Conservation (phyloP, 92 coral and sea anemone genomes). For the Porites rus region DNA sequence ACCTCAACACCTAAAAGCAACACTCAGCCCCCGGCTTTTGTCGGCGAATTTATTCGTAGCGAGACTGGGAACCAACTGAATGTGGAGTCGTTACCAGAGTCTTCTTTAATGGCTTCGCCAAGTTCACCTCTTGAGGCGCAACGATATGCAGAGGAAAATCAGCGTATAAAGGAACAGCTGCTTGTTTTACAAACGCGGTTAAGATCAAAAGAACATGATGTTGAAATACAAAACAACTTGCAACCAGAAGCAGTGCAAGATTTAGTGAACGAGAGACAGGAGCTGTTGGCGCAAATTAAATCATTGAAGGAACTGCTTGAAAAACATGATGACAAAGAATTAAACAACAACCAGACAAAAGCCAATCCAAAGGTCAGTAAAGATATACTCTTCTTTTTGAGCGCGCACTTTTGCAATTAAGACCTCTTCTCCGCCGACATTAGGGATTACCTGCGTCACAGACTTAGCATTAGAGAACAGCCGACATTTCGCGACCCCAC, state of each 20-base stretch:
- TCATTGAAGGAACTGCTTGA: constrained; percentile 35
- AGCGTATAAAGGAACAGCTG: constrained; percentile 48
- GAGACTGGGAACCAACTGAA: constrained; percentile 28
- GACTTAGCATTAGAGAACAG: no score
- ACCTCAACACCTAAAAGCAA: constrained; percentile 23
- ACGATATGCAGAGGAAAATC: constrained; percentile 42
- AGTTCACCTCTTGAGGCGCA: constrained; percentile 6
- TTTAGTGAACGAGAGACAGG: constrained; percentile 35
- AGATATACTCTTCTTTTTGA: no score
- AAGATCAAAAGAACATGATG: constrained; percentile 44
- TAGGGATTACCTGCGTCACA: no score
- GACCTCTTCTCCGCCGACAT: no score
- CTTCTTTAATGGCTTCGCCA: not conserved
- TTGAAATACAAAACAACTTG: constrained; percentile 2
- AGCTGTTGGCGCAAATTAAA: constrained; percentile 53
- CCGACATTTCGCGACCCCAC: no score
- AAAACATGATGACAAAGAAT: constrained; percentile 51
- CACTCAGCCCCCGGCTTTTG: constrained; percentile 19
- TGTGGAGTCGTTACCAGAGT: constrained; percentile 31
- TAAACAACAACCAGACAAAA: constrained; percentile 17
- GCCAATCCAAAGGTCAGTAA: constrained; percentile 4
- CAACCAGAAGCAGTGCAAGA: constrained; percentile 43
- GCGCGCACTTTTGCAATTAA: no score
- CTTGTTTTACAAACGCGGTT: constrained; percentile 39
- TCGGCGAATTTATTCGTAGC: constrained; percentile 18